phyloP scores from a whole-genome alignment of 2,797 vertebrate species.

The Brachymystax lenok region DNA sequence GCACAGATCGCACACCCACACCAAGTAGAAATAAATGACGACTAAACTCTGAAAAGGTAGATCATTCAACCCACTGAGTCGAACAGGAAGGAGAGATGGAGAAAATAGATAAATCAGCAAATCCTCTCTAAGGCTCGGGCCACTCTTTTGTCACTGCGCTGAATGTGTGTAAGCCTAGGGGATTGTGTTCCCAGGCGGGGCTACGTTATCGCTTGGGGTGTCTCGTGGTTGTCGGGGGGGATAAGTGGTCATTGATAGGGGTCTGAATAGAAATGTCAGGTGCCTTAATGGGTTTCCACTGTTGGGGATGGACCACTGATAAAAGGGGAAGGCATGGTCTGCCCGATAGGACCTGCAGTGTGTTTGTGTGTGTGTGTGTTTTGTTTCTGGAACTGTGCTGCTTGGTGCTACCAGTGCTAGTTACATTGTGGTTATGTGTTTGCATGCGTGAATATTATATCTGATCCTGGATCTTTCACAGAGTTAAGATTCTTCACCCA shows the following conservation, averaged over 20 bases:
- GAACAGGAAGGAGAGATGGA: not conserved
- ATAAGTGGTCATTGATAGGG: constrained; percentile 13
- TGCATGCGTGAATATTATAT: not conserved
- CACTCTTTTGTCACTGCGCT: constrained; percentile 35
- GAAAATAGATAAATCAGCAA: constrained; percentile 15
- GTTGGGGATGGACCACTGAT: not conserved
- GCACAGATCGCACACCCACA: constrained; percentile 29
- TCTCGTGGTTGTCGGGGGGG: constrained; percentile 1
- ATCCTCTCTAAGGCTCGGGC: constrained; percentile 27
- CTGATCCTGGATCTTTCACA: not conserved
- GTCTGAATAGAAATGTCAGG: constrained; percentile 24
- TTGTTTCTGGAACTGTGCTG: not conserved
- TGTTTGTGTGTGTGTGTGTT: not conserved
- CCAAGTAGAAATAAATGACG: constrained; percentile 41
- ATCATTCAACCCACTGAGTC: constrained; percentile 38
- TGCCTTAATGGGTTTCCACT: constrained; percentile 19
- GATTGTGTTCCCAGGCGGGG: constrained; percentile 35
- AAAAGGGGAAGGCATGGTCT: constrained; percentile 9
- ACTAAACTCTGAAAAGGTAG: constrained; percentile 23
- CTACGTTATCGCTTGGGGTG: constrained; percentile 23
- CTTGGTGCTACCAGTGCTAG: not conserved
- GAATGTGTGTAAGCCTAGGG: constrained; percentile 22
- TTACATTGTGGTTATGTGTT: not conserved
- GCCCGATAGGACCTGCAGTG: not conserved
- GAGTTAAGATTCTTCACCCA: not conserved